A percentile compares a stretch with the other conserved stretches of the same genome.
Evolutionary conservation across 2,797 vertebrate genomes (phyloP).

Genomic region (Leuciscus waleckii): DNA sequence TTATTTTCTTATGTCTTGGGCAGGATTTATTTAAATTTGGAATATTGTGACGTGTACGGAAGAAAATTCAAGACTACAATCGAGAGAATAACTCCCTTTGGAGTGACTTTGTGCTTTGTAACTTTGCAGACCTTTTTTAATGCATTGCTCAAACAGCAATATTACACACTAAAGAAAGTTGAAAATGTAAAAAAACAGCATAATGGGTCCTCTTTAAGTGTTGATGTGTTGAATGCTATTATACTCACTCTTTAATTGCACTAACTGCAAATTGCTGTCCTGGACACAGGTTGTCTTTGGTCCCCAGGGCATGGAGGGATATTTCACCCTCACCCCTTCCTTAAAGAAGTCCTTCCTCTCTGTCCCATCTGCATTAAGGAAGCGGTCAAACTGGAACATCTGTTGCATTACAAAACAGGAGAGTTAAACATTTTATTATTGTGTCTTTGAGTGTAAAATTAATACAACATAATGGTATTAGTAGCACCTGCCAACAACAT

Average conservation of each 20-base stretch:
- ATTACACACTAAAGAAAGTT: background rate
- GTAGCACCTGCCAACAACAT: background rate
- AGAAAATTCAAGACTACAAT: background rate
- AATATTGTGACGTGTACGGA: no score
- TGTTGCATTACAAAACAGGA: constrained; percentile 54
- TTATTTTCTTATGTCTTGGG: background rate
- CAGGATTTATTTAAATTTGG: no score
- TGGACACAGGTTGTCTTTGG: constrained; percentile 83
- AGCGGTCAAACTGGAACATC: constrained; percentile 88
- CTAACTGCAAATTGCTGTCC: constrained; percentile 85
- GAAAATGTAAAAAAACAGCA: background rate
- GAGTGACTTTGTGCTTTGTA: background rate
- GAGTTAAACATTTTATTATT: background rate
- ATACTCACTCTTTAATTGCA: constrained; percentile 86
- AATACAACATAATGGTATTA: background rate
- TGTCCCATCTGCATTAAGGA: constrained; percentile 81
- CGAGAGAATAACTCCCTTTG: background rate
- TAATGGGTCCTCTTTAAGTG: background rate
- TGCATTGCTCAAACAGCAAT: background rate
- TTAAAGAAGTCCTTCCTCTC: constrained; percentile 85
- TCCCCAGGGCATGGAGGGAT: constrained; percentile 90
- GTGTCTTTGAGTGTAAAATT: background rate
- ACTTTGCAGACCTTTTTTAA: background rate
- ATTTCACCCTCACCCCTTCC: constrained; percentile 78
- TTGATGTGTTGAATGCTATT: background rate